Evolutionary conservation across 1,140 invertebrate genomes (phyloP).

Genomic region (Xylocopa sonorina): DNA sequence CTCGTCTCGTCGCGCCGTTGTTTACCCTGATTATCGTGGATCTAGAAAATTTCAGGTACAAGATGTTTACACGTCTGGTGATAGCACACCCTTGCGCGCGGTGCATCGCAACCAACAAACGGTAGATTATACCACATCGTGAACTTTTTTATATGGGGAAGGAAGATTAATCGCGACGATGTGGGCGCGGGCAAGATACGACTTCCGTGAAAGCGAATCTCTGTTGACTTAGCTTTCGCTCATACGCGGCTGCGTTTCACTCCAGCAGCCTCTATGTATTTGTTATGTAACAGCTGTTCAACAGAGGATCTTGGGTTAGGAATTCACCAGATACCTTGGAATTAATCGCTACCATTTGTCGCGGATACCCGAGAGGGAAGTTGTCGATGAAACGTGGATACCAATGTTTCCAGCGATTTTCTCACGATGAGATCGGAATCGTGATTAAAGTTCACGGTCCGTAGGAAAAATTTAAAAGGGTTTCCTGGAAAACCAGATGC

Average conservation of each 20-base stretch:
- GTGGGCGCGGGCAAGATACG: no score
- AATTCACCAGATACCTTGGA: slow-evolving; percentile 25
- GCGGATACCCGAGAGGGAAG: slow-evolving; percentile 24
- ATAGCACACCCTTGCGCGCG: slow-evolving; percentile 3
- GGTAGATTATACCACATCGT: slow-evolving; percentile 10
- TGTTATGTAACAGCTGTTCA: slow-evolving; percentile 8
- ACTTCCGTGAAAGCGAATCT: slow-evolving; percentile 13
- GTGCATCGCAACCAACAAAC: background rate
- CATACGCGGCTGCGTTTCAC: background rate
- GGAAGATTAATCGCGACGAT: slow-evolving; percentile 8
- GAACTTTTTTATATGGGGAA: slow-evolving; percentile 12
- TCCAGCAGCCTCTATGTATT: background rate
- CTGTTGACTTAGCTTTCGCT: slow-evolving; percentile 6
- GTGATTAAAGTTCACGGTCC: background rate
- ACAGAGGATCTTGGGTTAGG: slow-evolving; percentile 6
- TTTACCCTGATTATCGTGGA: slow-evolving; percentile 63
- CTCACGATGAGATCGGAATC: slow-evolving; percentile 29
- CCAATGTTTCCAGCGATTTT: slow-evolving; percentile 17
- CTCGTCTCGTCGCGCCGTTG: slow-evolving; percentile 56
- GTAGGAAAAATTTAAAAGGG: background rate
- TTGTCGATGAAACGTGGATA: background rate
- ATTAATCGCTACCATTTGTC: slow-evolving; percentile 54
- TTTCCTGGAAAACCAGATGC: slow-evolving; percentile 10
- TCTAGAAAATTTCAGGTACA: slow-evolving; percentile 43
- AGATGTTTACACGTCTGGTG: slow-evolving; percentile 50